Evolutionary conservation across 2,888 invertebrate genomes (phyloP).

Genomic region (Anthrax anthrax): DNA sequence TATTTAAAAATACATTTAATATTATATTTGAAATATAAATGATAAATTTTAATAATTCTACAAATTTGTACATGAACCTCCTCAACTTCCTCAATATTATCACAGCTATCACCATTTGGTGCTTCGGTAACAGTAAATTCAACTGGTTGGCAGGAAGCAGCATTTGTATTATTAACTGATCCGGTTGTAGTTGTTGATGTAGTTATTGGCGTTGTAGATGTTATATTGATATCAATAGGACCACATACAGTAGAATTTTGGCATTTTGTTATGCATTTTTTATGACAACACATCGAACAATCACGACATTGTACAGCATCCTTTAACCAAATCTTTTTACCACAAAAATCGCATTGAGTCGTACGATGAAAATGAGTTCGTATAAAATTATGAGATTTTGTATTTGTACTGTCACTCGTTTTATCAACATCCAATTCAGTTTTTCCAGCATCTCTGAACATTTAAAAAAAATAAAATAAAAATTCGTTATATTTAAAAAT

Average conservation of each 20-base stretch:
- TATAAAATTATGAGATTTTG: conserved; percentile 58
- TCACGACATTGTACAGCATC: conserved; percentile 84
- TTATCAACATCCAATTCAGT: conserved; percentile 18
- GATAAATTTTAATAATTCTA: too few species aligned
- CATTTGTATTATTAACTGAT: too few species aligned
- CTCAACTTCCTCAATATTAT: background rate
- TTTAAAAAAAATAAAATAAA: too few species aligned
- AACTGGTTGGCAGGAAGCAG: conserved; percentile 24
- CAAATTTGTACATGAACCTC: background rate
- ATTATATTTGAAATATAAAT: too few species aligned
- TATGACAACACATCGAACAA: conserved; percentile 86
- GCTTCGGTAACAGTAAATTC: conserved; percentile 38
- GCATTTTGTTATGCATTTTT: conserved; percentile 85
- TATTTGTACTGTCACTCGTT: conserved; percentile 12
- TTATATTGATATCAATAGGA: conserved; percentile 27
- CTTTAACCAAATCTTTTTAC: conserved; percentile 95
- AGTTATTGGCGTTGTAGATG: background rate
- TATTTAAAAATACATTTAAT: too few species aligned
- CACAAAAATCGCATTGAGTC: conserved; percentile 86
- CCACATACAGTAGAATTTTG: conserved; percentile 54
- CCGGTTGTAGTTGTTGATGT: conserved; percentile 10
- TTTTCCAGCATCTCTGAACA: conserved; percentile 16
- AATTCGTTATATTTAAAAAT: too few species aligned
- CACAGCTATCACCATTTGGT: conserved; percentile 12
- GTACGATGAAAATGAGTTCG: conserved; percentile 79